A percentile compares a stretch with the other conserved stretches of the same genome.
phyloP scores from a whole-genome alignment of 2,113 vertebrate species.

The Gallinago undulata region DNA sequence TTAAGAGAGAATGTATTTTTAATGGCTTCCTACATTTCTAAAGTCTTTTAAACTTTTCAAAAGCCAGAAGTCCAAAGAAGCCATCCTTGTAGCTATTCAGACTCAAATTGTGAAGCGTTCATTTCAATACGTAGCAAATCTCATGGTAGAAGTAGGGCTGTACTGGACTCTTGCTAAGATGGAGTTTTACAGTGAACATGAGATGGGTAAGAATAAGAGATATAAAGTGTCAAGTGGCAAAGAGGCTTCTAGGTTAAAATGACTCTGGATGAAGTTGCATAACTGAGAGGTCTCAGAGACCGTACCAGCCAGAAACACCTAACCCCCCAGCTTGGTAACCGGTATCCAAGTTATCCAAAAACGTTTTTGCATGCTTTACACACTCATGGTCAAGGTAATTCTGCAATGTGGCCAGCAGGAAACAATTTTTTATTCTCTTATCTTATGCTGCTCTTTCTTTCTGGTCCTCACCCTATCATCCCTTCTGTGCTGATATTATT shows the following conservation, averaged over 20 bases:
- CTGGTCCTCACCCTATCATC: background rate
- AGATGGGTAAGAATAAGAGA: background rate
- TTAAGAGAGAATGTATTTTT: background rate
- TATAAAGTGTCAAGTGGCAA: background rate
- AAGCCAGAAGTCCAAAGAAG: background rate
- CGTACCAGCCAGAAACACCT: background rate
- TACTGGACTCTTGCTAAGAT: background rate
- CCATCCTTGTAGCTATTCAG: background rate
- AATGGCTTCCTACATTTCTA: background rate
- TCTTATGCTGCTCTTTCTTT: background rate
- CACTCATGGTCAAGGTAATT: background rate
- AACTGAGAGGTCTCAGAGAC: background rate
- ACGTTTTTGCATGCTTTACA: background rate
- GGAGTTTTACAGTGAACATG: background rate
- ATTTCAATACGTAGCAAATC: background rate
- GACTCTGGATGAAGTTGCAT: background rate
- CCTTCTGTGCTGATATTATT: background rate
- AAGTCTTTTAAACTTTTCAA: background rate
- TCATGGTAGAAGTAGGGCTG: background rate
- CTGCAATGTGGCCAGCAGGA: background rate
- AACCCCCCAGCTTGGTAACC: rapidly evolving
- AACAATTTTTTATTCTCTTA: background rate
- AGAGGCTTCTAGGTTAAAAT: background rate
- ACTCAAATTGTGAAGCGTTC: background rate
- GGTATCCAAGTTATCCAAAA: too few species aligned